Evolutionary conservation across 1,140 invertebrate genomes (phyloP).

Genomic region (Drosophila guanche): DNA sequence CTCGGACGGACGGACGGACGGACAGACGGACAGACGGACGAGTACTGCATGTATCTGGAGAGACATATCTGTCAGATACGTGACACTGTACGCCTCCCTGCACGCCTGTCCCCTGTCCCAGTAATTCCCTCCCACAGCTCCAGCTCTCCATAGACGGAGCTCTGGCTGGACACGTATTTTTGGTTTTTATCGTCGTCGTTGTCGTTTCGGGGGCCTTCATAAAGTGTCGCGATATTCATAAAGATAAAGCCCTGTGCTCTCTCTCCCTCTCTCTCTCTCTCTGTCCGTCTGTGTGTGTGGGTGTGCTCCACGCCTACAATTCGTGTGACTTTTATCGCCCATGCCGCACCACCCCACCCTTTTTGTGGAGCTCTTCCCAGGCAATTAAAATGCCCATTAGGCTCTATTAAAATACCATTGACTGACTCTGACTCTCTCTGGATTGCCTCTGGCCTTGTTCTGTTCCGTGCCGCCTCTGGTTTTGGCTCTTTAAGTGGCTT

Average conservation of each 20-base stretch:
- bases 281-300: conserved; percentile 5
- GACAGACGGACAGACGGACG: too few relatives aligned
- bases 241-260: conserved; percentile 50
- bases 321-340: conserved; percentile 49
- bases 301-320: conserved; percentile 12
- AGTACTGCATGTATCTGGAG: not conserved
- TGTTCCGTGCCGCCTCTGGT: not conserved
- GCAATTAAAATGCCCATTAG: conserved; percentile 66
- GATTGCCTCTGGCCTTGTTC: too few relatives aligned
- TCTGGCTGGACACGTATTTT: conserved; percentile 43
- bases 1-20: too few relatives aligned
- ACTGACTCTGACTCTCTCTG: conserved; percentile 13
- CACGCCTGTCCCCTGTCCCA: not conserved
- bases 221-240: conserved; percentile 70
- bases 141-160: too few relatives aligned
- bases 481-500: conserved; percentile 38
- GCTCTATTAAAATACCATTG: conserved; percentile 66
- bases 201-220: conserved; percentile 58
- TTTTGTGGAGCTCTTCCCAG: conserved; percentile 18
- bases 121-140: not conserved
- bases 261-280: conserved; percentile 3
- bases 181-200: conserved; percentile 43
- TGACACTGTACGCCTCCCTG: conserved; percentile 23
- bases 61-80: conserved; percentile 51
- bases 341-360: not conserved